Evolutionary conservation across 2,888 invertebrate genomes (phyloP).

Genomic region (Rotaria magnacalcarata): DNA sequence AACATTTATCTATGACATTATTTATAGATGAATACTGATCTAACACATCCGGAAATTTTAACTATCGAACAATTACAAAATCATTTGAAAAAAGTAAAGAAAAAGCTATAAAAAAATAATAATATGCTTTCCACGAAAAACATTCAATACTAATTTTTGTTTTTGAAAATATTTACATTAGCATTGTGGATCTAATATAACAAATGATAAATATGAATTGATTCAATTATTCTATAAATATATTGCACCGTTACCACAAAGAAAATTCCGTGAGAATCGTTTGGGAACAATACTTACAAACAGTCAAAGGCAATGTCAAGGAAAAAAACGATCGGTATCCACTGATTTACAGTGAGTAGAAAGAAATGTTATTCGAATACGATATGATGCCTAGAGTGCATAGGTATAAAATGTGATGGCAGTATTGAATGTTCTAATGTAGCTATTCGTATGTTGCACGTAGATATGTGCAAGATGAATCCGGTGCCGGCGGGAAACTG

Average conservation of each 20-base stretch:
- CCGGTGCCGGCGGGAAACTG: too few species aligned
- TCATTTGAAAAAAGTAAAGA: neutral
- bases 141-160: neutral
- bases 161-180: neutral
- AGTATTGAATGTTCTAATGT: too few species aligned
- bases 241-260: constrained; percentile 54
- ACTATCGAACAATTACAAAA: constrained; percentile 5
- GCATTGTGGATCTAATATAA: neutral
- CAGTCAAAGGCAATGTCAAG: constrained; percentile 48
- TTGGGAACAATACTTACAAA: constrained; percentile 52
- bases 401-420: too few species aligned
- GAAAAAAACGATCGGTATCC: neutral
- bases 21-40: constrained; percentile 33
- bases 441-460: too few species aligned
- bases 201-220: constrained; percentile 50
- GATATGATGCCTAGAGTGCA: too few species aligned
- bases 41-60: constrained; percentile 14
- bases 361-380: too few species aligned
- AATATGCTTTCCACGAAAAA: too few species aligned
- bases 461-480: too few species aligned
- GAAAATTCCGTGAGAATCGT: constrained; percentile 52
- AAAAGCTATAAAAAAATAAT: neutral
- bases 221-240: constrained; percentile 53
- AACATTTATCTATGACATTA: neutral
- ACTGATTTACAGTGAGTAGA: neutral